Base-by-base conservation (phyloP, 2,888 invertebrate genomes). In the Heteromurus nitidus region DNA sequence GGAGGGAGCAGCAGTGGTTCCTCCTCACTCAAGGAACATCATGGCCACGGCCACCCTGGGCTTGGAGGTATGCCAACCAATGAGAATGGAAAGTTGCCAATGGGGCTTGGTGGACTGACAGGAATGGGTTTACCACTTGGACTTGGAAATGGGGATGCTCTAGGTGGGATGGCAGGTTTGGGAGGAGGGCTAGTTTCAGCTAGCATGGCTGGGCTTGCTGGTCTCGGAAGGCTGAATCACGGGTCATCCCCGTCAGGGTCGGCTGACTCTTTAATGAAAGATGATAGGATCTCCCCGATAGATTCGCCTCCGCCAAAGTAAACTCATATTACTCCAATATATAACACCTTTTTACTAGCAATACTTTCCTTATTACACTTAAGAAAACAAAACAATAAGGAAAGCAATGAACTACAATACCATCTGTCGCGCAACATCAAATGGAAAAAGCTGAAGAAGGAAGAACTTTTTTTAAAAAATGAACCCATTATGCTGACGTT, bases 1-100 rank as follows among this genome's bases (percentile, higher is more conserved):
- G 89, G 94, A 94, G 89, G 94, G 94, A 89, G 87, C 88, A 60
- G 86, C 88, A 30, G 92, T 89, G 92, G 93, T 91, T 91, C 92
- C 87, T 94, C 91, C 92, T 80, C 74, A 16, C 30, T 50, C 16
- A 69, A 80, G 13, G 69, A 67, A 28, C 50, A 62, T 26, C 42
- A 44, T 13, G 22, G 64, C 28, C 42, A 44, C 13, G 22, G 64
- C 3, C 53, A 53, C 50, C 47, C 67, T 24, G 70, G 64, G 2
- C 50, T 53, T 24, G 58, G 20, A 18, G 44, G 68, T 20, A 44
- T 69, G 20, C 18, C 53, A n/a, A n/a, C 50, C 65, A 80, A 82
- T 65, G 80, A 85, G 70, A 86, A 86, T 58, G 86, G 86, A 22
- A 86, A 86, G 80, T 65, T 85, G 79, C 70, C 70, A 7, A 70